Evolutionary conservation across 2,113 vertebrate species (phyloP).

Genomic region (Isichthys henryi): DNA sequence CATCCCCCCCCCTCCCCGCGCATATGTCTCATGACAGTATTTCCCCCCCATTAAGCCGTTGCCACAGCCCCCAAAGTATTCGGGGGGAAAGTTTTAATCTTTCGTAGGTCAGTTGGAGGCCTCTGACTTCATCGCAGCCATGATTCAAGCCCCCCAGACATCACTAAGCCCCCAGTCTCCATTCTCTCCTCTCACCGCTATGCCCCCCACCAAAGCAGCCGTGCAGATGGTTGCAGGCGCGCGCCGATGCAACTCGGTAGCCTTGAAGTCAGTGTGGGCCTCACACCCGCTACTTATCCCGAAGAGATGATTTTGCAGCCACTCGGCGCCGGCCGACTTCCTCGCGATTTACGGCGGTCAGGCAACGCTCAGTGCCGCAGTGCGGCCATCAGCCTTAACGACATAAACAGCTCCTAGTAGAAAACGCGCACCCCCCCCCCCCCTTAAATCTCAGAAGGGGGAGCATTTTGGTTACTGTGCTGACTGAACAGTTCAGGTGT

Average conservation of each 20-base stretch:
- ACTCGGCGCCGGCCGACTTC: not conserved
- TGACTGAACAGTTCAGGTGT: not conserved
- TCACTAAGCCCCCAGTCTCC: not conserved
- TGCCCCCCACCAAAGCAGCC: not conserved
- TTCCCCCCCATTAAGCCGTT: not conserved
- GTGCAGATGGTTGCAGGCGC: not conserved
- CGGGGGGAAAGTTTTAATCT: not conserved
- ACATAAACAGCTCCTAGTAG: not conserved
- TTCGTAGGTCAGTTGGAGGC: not conserved
- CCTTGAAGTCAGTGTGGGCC: not conserved
- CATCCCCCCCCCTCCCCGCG: not conserved
- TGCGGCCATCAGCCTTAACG: not conserved
- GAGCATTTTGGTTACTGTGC: not conserved
- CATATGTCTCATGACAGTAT: not conserved
- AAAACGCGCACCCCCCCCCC: not conserved
- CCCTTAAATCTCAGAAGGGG: not conserved
- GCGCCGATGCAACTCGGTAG: not conserved
- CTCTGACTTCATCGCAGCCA: not conserved
- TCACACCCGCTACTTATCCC: not conserved
- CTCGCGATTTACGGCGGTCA: not conserved
- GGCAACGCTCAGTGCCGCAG: not conserved
- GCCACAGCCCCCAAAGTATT: not conserved
- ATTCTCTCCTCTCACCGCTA: not conserved
- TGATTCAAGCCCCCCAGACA: not conserved
- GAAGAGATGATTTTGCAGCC: not conserved